Conservation (phyloP, 92 coral and sea anemone species). For the Muricea muricata region DNA sequence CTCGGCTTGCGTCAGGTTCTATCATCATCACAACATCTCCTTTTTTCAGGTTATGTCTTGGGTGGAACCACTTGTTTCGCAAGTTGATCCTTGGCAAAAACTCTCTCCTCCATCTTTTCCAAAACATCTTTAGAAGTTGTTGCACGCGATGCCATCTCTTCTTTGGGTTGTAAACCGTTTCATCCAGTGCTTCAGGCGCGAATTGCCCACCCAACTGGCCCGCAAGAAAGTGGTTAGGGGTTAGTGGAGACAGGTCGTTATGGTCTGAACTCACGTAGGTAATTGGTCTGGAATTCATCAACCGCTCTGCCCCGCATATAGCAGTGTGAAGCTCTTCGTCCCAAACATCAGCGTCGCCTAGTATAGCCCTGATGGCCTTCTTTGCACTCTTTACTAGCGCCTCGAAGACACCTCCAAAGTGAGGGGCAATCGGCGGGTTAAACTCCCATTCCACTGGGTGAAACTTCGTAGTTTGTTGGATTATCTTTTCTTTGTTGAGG, state of each 20-base stretch:
- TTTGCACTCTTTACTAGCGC: conserved; percentile 65
- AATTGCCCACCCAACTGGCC: neutral
- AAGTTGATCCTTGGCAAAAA: no score
- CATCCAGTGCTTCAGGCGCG: neutral
- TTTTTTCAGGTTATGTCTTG: no score
- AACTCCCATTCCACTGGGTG: conserved; percentile 59
- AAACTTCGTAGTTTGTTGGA: conserved; percentile 25
- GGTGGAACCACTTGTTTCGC: no score
- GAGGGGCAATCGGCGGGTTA: conserved; percentile 61
- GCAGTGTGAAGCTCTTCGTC: conserved; percentile 51
- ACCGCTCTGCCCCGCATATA: conserved; percentile 59
- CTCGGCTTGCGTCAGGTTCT: neutral
- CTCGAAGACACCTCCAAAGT: conserved; percentile 64
- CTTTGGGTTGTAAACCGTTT: neutral
- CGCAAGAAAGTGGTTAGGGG: neutral
- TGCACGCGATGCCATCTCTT: no score
- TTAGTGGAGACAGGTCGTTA: conserved; percentile 55
- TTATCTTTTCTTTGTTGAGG: conserved; percentile 51
- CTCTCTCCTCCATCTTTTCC: no score
- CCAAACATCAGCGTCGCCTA: conserved; percentile 41
- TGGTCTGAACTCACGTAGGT: conserved; percentile 65
- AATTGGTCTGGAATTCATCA: conserved; percentile 61
- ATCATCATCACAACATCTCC: no score
- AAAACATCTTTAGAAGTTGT: no score
- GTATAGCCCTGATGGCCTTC: conserved; percentile 54